Evolutionary conservation across 2,113 vertebrate species (phyloP).

Genomic region (Neotoma lepida): DNA sequence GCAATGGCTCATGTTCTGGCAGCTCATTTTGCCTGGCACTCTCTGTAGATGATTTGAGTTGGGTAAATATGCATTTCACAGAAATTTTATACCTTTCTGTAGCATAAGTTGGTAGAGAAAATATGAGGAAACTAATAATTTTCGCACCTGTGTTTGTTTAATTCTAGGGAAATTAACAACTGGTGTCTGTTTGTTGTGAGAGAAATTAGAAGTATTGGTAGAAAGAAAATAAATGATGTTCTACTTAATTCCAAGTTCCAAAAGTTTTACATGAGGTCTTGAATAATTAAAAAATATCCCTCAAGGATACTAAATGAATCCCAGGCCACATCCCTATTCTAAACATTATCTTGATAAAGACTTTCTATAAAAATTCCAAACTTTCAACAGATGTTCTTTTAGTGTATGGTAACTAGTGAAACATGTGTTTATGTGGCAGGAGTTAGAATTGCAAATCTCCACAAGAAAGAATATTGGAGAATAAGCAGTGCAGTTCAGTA

Average conservation of each 20-base stretch:
- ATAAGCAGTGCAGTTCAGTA: neutral
- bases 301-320: neutral
- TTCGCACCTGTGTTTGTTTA: conserved; percentile 79
- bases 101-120: conserved; percentile 41
- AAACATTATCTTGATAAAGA: neutral
- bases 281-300: conserved; percentile 7
- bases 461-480: neutral
- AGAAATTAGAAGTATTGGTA: conserved; percentile 53
- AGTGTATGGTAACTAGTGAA: neutral
- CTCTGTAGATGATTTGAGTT: conserved; percentile 64
- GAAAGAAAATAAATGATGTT: conserved; percentile 60
- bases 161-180: conserved; percentile 64
- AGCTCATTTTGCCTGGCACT: conserved; percentile 43
- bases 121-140: conserved; percentile 55
- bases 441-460: neutral
- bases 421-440: neutral
- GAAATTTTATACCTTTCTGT: conserved; percentile 61
- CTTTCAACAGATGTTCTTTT: neutral
- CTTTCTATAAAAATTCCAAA: conserved; percentile 5
- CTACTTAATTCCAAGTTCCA: conserved; percentile 8
- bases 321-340: neutral
- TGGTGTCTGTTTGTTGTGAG: conserved; percentile 28
- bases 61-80: conserved; percentile 65
- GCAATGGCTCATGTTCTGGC: neutral
- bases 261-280: neutral